Evolutionary conservation across 2,797 vertebrate genomes (phyloP).

Genomic region (Xenopus petersii): DNA sequence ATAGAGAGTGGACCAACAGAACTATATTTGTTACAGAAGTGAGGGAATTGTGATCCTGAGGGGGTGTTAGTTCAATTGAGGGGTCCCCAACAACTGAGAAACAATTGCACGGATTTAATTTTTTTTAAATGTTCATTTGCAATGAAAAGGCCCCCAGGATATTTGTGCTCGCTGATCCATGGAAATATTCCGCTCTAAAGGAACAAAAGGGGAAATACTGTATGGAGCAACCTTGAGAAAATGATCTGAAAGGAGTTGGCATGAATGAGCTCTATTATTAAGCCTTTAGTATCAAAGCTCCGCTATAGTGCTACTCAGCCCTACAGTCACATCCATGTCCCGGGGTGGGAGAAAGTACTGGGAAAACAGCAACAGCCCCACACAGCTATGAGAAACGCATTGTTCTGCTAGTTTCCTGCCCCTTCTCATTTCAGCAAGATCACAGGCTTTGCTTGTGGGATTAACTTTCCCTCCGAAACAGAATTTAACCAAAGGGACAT

Average conservation of each 20-base stretch:
- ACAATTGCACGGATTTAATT: constrained; percentile 4
- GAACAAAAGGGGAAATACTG: constrained; percentile 39
- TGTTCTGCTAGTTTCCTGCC: constrained; percentile 12
- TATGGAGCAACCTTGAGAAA: constrained; percentile 44
- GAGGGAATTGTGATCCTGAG: background rate
- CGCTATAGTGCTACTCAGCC: constrained; percentile 30
- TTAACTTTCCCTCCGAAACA: constrained; percentile 3
- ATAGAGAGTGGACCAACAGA: constrained; percentile 1
- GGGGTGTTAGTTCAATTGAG: constrained; percentile 20
- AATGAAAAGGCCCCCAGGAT: constrained; percentile 40
- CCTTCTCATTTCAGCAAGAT: background rate
- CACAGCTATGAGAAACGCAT: constrained; percentile 30
- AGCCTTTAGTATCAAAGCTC: constrained; percentile 18
- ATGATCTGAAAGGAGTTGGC: constrained; percentile 39
- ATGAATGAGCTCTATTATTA: constrained; percentile 42
- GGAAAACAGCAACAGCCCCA: constrained; percentile 5
- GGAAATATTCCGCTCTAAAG: constrained; percentile 42
- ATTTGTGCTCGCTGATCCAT: constrained; percentile 34
- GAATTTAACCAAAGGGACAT: background rate
- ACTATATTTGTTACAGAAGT: constrained; percentile 8
- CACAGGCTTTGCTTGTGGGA: constrained; percentile 5
- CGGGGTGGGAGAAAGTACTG: constrained; percentile 15
- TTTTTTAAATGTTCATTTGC: constrained; percentile 28
- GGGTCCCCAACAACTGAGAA: constrained; percentile 21
- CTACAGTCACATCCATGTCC: constrained; percentile 22